Percentiles rank a stretch among this genome's conserved stretches.
Evolutionary conservation across 2,797 vertebrate genomes (phyloP).

Genomic region (Scolopax rusticola): DNA sequence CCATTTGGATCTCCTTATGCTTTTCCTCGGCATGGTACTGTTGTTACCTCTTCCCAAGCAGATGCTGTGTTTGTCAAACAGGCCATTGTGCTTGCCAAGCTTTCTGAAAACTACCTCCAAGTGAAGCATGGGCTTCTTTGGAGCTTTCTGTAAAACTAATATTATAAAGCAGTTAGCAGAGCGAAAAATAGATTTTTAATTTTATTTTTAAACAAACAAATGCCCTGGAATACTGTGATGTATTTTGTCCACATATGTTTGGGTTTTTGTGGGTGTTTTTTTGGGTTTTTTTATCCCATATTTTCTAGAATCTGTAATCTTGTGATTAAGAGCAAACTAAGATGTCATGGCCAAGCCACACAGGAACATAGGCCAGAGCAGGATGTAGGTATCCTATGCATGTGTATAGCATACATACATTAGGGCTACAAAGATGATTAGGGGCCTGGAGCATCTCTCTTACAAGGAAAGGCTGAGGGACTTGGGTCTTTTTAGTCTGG

Average conservation of each 20-base stretch:
- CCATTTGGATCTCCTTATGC: background rate
- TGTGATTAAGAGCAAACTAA: background rate
- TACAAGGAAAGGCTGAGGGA: too few relatives aligned
- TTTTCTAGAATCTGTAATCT: background rate
- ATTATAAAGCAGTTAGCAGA: background rate
- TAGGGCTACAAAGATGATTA: too few relatives aligned
- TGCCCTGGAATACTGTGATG: background rate
- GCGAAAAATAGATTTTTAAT: too few relatives aligned
- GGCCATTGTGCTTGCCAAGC: background rate
- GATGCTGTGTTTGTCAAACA: background rate
- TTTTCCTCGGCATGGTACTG: background rate
- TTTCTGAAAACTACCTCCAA: slow-evolving; percentile 5
- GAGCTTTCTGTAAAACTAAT: background rate
- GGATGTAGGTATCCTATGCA: background rate
- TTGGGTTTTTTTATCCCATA: background rate
- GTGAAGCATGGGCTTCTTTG: background rate
- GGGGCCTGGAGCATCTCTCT: too few relatives aligned
- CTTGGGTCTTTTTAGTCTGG: too few relatives aligned
- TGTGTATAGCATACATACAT: background rate
- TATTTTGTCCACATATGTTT: background rate
- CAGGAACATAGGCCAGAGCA: background rate
- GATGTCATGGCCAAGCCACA: background rate
- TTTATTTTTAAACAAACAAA: background rate
- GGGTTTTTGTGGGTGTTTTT: rapidly evolving
- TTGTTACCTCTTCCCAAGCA: slow-evolving; percentile 21